Percentiles rank a stretch among this genome's conserved stretches.
phyloP scores from a whole-genome alignment of 2,888 invertebrate species.

The Tanytarsus gracilentus region DNA sequence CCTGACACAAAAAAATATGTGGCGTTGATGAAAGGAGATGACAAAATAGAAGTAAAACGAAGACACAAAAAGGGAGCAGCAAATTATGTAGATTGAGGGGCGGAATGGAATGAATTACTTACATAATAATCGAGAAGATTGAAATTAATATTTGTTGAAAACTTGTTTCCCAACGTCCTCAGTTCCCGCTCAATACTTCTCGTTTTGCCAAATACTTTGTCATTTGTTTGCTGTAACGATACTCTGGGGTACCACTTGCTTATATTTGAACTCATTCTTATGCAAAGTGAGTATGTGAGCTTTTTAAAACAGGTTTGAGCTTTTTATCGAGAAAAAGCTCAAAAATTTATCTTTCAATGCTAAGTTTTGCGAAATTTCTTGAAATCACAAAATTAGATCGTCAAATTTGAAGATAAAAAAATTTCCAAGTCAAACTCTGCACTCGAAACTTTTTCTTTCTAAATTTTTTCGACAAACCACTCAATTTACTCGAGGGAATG shows the following conservation, averaged over 20 bases:
- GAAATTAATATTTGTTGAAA: constrained; percentile 41
- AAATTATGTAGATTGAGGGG: too few species aligned
- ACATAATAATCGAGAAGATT: constrained; percentile 40
- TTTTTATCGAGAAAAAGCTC: too few species aligned
- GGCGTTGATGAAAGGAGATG: background rate
- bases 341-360: too few species aligned
- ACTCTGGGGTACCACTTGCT: constrained; percentile 20
- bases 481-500: too few species aligned
- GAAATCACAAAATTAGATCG: too few species aligned
- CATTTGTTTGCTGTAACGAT: constrained; percentile 2
- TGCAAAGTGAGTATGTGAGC: background rate
- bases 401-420: too few species aligned
- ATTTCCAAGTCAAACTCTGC: too few species aligned
- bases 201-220: constrained; percentile 39
- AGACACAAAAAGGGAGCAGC: too few species aligned
- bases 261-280: constrained; percentile 18
- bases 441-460: too few species aligned
- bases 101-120: constrained; percentile 32
- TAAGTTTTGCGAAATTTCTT: too few species aligned
- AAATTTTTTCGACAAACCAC: too few species aligned
- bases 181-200: constrained; percentile 38
- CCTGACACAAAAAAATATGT: background rate
- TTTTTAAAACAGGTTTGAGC: background rate
- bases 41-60: background rate
- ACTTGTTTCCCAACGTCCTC: constrained; percentile 38